These are phyloP conservation scores for Trogon melanurus DNA, from an alignment of 2,113 vertebrate genomes.

Conservation along the genomic window DNA sequence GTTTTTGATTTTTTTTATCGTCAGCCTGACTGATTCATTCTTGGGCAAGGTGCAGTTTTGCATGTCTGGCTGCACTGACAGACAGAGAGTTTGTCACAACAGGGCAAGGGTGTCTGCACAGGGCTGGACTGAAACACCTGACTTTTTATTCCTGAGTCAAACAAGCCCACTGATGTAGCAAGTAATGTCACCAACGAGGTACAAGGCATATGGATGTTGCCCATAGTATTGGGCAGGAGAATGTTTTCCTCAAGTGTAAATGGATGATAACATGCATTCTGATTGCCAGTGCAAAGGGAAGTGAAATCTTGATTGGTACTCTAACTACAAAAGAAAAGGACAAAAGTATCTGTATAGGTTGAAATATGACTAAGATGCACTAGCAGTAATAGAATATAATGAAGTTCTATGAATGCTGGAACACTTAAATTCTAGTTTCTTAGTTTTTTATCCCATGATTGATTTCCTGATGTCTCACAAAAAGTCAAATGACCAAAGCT, in stretches of 20 bases:
- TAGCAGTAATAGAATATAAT: not conserved
- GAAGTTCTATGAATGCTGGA: not conserved
- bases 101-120: not conserved
- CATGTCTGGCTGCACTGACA: not conserved
- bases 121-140: not conserved
- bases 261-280: not conserved
- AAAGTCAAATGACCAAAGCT: not conserved
- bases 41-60: not conserved
- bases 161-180: not conserved
- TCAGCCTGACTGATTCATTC: not conserved
- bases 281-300: not conserved
- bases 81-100: not conserved
- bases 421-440: not conserved
- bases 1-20: not conserved
- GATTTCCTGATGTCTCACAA: not conserved
- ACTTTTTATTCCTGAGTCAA: not conserved
- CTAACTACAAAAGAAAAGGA: not conserved
- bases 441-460: not conserved
- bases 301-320: not conserved
- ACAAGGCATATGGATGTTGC: not conserved
- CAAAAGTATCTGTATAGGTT: not conserved
- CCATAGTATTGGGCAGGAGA: not conserved
- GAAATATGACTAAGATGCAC: not conserved
- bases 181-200: not conserved
- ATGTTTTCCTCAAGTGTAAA: not conserved